These are phyloP conservation scores for Varanus komodoensis DNA, from an alignment of 2,113 vertebrate genomes.

Conservation along the genomic window DNA sequence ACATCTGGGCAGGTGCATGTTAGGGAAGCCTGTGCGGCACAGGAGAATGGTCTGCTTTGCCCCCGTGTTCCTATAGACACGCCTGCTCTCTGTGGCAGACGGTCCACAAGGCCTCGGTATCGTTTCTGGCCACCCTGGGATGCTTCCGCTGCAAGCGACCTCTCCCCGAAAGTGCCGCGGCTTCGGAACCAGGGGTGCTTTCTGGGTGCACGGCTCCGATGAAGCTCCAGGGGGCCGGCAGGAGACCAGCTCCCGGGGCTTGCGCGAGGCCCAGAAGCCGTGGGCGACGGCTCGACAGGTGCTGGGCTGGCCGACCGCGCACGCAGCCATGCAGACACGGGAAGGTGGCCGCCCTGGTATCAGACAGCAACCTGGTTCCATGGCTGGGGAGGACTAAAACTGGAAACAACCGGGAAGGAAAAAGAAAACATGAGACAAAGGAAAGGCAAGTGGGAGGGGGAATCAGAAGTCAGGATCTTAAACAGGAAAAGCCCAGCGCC, in stretches of 20 bases:
- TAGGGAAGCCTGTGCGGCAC: neutral
- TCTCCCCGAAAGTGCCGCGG: neutral
- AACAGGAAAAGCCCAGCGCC: conserved; percentile 98
- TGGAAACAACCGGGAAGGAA: conserved; percentile 76
- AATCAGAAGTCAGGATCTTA: conserved; percentile 93
- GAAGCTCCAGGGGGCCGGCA: neutral
- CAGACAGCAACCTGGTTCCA: conserved; percentile 67
- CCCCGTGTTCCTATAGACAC: neutral
- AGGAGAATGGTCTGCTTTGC: neutral
- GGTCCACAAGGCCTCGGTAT: neutral
- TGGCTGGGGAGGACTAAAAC: conserved; percentile 56
- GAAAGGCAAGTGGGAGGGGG: conserved; percentile 75
- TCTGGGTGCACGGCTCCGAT: neutral
- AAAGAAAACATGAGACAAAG: conserved; percentile 69
- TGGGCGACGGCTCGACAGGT: neutral
- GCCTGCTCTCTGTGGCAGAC: neutral
- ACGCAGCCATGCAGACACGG: neutral
- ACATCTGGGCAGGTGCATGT: neutral
- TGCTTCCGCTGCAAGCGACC: neutral
- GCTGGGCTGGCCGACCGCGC: neutral
- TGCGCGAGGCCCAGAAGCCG: no score
- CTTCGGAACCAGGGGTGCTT: neutral
- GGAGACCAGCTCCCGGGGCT: neutral
- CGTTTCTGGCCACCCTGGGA: neutral
- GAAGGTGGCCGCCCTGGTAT: conserved; percentile 54